A percentile compares a stretch with the other conserved stretches of the same genome.
phyloP scores from a whole-genome alignment of 2,888 invertebrate species.

The Drosophila picticornis region DNA sequence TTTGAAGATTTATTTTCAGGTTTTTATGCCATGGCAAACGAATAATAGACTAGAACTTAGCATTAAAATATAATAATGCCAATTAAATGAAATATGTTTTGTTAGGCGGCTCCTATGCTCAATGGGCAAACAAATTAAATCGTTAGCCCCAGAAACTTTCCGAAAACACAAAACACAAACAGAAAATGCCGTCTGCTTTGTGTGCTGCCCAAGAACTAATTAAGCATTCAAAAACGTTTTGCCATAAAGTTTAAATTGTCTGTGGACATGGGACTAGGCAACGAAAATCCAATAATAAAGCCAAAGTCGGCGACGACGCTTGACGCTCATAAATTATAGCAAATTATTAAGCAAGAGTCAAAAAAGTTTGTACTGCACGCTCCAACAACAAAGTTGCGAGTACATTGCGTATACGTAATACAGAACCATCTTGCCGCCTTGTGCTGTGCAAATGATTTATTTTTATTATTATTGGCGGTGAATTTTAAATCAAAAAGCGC shows the following conservation, averaged over 20 bases:
- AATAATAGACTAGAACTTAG: slow-evolving; percentile 36
- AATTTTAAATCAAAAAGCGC: slow-evolving; percentile 81
- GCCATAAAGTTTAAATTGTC: slow-evolving; percentile 71
- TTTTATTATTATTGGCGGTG: slow-evolving; percentile 83
- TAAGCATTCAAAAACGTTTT: slow-evolving; percentile 79
- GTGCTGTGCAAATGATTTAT: slow-evolving; percentile 75
- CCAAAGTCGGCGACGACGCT: slow-evolving; percentile 39
- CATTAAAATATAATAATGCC: slow-evolving; percentile 51
- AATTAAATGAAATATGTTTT: slow-evolving; percentile 65
- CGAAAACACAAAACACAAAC: slow-evolving; percentile 27
- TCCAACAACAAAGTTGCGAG: slow-evolving; percentile 38
- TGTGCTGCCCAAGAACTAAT: slow-evolving; percentile 65
- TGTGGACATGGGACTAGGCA: slow-evolving; percentile 38
- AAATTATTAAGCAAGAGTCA: slow-evolving; percentile 72
- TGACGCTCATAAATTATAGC: slow-evolving; percentile 69
- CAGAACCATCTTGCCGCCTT: slow-evolving; percentile 23
- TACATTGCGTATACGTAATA: slow-evolving; percentile 57
- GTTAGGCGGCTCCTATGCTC: slow-evolving; percentile 26
- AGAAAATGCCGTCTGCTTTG: slow-evolving; percentile 6
- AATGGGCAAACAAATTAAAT: slow-evolving; percentile 69
- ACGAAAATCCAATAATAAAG: slow-evolving; percentile 67
- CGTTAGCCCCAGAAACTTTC: slow-evolving; percentile 45
- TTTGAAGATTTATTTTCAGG: neutral
- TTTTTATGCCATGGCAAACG: neutral
- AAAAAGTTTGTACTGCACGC: slow-evolving; percentile 59